Conservation (phyloP, 1,140 invertebrate genomes). For the Temnothorax nylanderi region DNA sequence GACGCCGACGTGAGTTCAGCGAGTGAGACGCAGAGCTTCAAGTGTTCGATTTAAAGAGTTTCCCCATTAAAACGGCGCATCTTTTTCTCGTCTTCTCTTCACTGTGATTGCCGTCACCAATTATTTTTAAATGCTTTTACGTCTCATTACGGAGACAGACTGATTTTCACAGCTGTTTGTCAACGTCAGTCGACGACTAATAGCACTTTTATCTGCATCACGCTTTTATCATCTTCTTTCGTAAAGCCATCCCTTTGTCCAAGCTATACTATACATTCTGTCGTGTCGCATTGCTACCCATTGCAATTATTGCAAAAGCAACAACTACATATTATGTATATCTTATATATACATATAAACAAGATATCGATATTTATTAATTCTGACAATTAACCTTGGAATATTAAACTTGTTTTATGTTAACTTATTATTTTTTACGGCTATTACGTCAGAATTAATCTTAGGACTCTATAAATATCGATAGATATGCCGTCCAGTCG, state of each 20-base stretch:
- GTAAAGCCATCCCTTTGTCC: neutral
- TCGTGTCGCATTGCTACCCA: neutral
- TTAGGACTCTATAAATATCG: neutral
- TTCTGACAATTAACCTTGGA: too few relatives aligned
- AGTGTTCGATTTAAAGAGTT: conserved; percentile 55
- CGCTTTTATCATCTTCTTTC: conserved; percentile 36
- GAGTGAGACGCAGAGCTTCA: conserved; percentile 22
- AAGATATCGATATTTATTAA: neutral
- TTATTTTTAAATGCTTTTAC: conserved; percentile 58
- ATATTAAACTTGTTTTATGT: too few relatives aligned
- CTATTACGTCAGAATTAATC: neutral
- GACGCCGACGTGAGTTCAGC: conserved; percentile 47
- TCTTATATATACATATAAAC: neutral
- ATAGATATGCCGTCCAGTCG: neutral
- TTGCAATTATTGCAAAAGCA: neutral
- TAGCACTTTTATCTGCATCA: conserved; percentile 36
- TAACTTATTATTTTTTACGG: too few relatives aligned
- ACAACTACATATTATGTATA: neutral
- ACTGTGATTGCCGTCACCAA: conserved; percentile 35
- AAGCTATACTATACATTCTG: neutral
- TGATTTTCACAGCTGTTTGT: conserved; percentile 54
- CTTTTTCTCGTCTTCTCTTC: neutral
- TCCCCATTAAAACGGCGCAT: conserved; percentile 42
- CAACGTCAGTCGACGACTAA: conserved; percentile 39
- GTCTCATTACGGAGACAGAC: conserved; percentile 40